Evolutionary conservation across 2,888 invertebrate genomes (phyloP), one percentile per base, ranked within the genome.

Genomic region (Asteroscopus sphinx): DNA sequence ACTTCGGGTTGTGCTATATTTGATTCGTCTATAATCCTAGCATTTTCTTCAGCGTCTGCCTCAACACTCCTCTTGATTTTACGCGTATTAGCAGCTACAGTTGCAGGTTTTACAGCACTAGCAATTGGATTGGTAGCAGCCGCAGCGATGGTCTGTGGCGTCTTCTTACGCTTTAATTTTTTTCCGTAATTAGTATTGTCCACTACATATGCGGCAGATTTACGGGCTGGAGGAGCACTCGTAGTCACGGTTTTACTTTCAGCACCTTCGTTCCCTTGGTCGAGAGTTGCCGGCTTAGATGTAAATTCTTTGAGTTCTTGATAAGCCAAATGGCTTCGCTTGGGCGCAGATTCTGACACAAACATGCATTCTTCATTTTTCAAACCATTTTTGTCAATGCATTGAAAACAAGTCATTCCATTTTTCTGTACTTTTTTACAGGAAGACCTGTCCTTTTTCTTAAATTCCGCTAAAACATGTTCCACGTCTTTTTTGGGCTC

Each of bases 361-460:
- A 95, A 97, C 96, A 97, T 96, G 81, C 97, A 97, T 84, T 97
- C 97, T 86, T 97, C 97, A 77, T 97, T 96, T 83, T 96, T 96
- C 45, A 96, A 91, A 0, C 97, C 97, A 45, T 95, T 94, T 69
- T 96, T 95, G 76, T 97, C 96, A 3, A 95, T 88, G 81, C 97
- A 97, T 71, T 96, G 95, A 82, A 95, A 97, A 81, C 97, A 97
- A 0, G 96, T 97, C 96, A 97, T 96, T 35, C 96, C 96, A 71
- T 96, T 96, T 77, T 96, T 96, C 63, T 95, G 94, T 0, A 96
- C 95, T 83, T 96, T 96, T 78, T 96, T 96, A 82, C 97, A 97
- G 7, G 96, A 92, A 21, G 96, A 96, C 70, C 96, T 94, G 77
- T 97, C 97, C 83, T 96, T 96, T 77, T 96, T 95, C 61, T 95